Evolutionary conservation across 2,797 vertebrate genomes (phyloP), one percentile per base, ranked within the genome.

Genomic region (Gallinago stenura): DNA sequence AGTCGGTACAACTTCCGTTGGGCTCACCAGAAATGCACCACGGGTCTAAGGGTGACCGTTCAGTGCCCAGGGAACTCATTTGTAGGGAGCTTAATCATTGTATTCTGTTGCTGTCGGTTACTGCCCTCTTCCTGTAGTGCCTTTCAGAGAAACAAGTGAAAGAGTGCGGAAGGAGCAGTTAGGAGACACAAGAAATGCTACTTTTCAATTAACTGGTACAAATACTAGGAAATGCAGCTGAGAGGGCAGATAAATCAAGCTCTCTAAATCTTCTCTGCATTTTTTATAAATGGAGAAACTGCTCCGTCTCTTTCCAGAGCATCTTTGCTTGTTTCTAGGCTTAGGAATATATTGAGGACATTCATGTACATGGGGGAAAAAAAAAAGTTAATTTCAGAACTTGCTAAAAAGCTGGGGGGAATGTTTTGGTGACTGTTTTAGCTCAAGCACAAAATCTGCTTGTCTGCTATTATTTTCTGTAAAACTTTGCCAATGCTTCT

Each of bases 111-210:
- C 45, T 51, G 15, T 30, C 65, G 18, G 37, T 58, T 90, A 43
- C n/a, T 73, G 30, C 51, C 35, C 12, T 4, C 41, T 79, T 76
- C 33, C 70, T 0, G 0, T 41, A 50, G 30, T 39, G 12, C n/a
- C 87, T 75, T 65, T 30, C 65, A 51, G 31, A 86, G 60, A 26
- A 26, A 51, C 2, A 35, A 60, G 18, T 10, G 10, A 60, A 48
- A 30, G 9, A 19, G 20, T 46, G 28, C 15, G 61, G 45, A 64
- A 64, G 21, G n/a, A 73, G 16, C 3, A 4, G 57, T 68, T n/a
- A 56, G 62, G 41, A 79, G 82, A 62, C 31, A 58, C 13, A 21
- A 3, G 7, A 57, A 65, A 19, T 33, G 10, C 31, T 31, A 13
- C 7, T 50, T 82, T 69, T 53, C 54, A 57, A 5, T 46, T 28